Base-by-base conservation (phyloP, 1,140 invertebrate species). In the Venturia canescens region DNA sequence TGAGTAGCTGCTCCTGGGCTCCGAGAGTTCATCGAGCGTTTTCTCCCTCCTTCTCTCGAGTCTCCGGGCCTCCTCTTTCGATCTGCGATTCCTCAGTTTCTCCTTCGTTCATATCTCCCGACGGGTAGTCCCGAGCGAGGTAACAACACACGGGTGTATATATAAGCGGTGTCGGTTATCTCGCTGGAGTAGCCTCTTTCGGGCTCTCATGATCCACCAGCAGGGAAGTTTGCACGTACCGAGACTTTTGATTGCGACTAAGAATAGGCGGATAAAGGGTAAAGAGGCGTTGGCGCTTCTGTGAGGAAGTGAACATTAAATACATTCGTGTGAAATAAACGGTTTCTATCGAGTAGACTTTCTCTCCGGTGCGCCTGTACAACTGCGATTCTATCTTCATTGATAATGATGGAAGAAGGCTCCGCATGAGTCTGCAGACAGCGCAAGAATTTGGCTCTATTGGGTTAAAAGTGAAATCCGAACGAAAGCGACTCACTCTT, bases 71-170 rank as follows among this genome's bases (percentile, higher is more conserved):
- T 79, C 81, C 83, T 83, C 23, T 71, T 34, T 27, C 23, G 18
- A 31, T 50, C 72, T 48, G 44, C 72, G 26, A 75, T 75, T 26
- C 29, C 72, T 75, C 50, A 23, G 38, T 53, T 75, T 29, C 31
- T 53, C 16, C 6, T 75, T 53, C 72, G 44, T 53, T 75, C 72
- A 86, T 84, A 86, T 85, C 84, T 86, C 85, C 27, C 60, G 60
- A 63, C 21, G 60, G 23, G 60, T 26, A 63, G 60, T 26, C 60
- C 23, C 60, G 23, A 63, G n/a, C n/a, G 60, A 63, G 60, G 21
- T 27, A 63, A 63, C 60, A 63, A 63, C 60, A 15, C 60, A 63
- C 60, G 60, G 60, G 21, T 26, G 60, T 63, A 60, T 34, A 60
- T 34, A 44, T 57, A 57, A 57, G 53, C 60, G 60, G 60, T 63